Conservation (phyloP, 64 coral and sea anemone species). For the Montipora efflorescens region DNA sequence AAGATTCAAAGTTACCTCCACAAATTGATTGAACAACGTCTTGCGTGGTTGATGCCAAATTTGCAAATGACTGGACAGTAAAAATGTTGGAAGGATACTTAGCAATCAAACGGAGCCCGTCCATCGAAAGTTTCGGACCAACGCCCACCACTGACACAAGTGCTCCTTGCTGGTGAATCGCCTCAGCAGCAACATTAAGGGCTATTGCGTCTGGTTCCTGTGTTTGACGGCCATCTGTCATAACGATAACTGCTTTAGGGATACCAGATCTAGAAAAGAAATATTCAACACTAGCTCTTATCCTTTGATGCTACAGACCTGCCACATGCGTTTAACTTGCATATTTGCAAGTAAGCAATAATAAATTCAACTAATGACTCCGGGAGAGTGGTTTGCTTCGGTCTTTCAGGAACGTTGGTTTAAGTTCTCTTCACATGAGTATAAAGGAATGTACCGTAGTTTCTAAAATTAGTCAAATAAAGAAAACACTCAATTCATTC, state of each 20-base stretch:
- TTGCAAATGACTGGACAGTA: conserved; percentile 69
- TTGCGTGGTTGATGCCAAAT: conserved; percentile 24
- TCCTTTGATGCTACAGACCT: not conserved
- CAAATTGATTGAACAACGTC: conserved; percentile 55
- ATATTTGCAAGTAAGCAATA: no score
- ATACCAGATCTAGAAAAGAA: conserved; percentile 31
- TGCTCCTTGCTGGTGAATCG: conserved; percentile 66
- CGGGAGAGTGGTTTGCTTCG: no score
- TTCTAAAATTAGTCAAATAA: no score
- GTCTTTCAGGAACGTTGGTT: no score
- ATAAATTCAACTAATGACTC: no score
- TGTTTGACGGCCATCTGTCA: conserved; percentile 89
- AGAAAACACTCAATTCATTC: no score
- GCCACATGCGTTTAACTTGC: no score
- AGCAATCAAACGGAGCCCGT: conserved; percentile 66
- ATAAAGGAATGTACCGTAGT: no score
- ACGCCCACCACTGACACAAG: conserved; percentile 76
- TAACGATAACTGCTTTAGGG: conserved; percentile 67
- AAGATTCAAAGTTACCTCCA: conserved; percentile 17
- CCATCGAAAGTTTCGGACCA: conserved; percentile 63
- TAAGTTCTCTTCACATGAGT: no score
- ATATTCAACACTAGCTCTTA: no score
- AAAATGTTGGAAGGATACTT: conserved; percentile 70
- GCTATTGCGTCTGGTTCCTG: conserved; percentile 78
- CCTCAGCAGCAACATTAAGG: conserved; percentile 43